Evolutionary conservation across 2,113 vertebrate genomes (phyloP).

Genomic region (Lophochroa leadbeateri): DNA sequence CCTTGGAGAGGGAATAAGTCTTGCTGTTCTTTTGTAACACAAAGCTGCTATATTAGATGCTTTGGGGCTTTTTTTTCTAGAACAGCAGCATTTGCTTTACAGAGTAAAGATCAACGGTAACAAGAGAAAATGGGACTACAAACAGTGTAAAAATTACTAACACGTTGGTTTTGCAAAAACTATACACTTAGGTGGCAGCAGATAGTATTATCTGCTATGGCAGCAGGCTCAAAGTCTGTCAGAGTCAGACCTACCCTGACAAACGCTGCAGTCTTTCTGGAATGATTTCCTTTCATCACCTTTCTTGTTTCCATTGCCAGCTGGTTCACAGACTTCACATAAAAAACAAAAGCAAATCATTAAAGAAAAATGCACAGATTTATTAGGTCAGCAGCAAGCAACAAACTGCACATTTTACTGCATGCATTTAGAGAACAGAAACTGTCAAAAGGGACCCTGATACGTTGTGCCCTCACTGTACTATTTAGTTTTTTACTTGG

Average conservation of each 20-base stretch:
- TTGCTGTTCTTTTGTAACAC: background rate
- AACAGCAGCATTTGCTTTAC: background rate
- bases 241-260: conserved; percentile 84
- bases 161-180: background rate
- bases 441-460: background rate
- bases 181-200: background rate
- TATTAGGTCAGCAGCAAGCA: background rate
- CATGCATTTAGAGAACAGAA: background rate
- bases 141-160: background rate
- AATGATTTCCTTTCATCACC: conserved; percentile 95
- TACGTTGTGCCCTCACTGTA: background rate
- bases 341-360: background rate
- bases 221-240: background rate
- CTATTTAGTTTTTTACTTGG: background rate
- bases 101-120: background rate
- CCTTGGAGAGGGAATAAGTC: background rate
- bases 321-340: conserved; percentile 88
- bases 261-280: conserved; percentile 93
- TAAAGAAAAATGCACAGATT: background rate
- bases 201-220: background rate
- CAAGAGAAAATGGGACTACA: background rate
- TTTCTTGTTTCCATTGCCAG: conserved; percentile 94
- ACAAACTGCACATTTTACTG: background rate
- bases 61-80: background rate
- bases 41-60: background rate